phyloP scores from a whole-genome alignment of 1,140 invertebrate genomes.

The Euura saliciscinereae region DNA sequence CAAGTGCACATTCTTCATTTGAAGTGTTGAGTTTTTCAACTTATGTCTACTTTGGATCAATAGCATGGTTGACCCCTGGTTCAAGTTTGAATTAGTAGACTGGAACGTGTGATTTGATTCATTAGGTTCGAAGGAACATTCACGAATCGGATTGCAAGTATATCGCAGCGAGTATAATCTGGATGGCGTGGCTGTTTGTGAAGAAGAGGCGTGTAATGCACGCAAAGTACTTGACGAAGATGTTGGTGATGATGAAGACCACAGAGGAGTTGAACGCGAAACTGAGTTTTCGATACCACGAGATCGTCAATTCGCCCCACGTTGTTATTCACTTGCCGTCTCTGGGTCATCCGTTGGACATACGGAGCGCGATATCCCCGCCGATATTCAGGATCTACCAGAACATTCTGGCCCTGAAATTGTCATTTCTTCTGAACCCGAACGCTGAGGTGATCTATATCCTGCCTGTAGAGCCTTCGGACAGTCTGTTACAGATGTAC shows the following conservation, averaged over 20 bases:
- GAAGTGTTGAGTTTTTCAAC: too few relatives aligned
- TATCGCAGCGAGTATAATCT: constrained; percentile 32
- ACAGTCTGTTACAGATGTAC: constrained; percentile 29
- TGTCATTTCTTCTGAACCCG: constrained; percentile 25
- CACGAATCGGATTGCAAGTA: constrained; percentile 23
- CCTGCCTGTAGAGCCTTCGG: constrained; percentile 16
- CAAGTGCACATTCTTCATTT: too few relatives aligned
- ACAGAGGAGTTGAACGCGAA: constrained; percentile 19
- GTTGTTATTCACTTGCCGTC: constrained; percentile 29
- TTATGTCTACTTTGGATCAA: too few relatives aligned
- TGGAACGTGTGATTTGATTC: not conserved
- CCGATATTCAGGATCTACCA: constrained; percentile 19
- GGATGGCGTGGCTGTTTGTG: constrained; percentile 24
- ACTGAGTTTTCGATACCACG: constrained; percentile 17
- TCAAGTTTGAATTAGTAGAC: not conserved
- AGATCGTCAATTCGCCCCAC: constrained; percentile 18
- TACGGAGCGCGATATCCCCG: constrained; percentile 11
- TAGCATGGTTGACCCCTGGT: not conserved
- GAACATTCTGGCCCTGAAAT: constrained; percentile 21
- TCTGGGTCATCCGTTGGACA: constrained; percentile 19
- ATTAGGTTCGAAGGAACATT: constrained; percentile 18
- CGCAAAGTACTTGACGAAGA: constrained; percentile 21
- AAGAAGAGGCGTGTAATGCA: constrained; percentile 25
- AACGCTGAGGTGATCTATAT: constrained; percentile 25
- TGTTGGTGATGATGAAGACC: constrained; percentile 22